A percentile compares a stretch with the other conserved stretches of the same genome.
These are phyloP conservation scores for Lepidocolaptes lacrymiger DNA, from an alignment of 2,797 vertebrate genomes.

Conservation along the genomic window DNA sequence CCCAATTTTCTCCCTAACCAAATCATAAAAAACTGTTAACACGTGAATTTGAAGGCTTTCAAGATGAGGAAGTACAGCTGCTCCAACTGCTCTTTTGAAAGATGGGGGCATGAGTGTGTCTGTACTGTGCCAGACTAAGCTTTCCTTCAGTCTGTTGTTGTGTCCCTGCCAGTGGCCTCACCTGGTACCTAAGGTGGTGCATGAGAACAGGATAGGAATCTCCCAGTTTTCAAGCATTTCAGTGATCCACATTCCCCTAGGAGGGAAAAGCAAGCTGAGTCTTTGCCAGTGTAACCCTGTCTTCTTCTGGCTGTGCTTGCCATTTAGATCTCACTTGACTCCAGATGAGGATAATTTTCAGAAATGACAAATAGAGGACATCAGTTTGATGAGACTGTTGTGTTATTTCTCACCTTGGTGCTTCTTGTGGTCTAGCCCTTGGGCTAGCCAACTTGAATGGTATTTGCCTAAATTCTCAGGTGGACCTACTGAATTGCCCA, in stretches of 20 bases:
- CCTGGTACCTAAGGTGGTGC: not conserved
- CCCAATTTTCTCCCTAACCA: not conserved
- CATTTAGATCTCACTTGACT: not conserved
- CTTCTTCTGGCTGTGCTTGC: not conserved
- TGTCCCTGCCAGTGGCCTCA: not conserved
- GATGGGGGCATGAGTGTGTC: not conserved
- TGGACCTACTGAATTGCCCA: not conserved
- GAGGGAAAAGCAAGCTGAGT: not conserved
- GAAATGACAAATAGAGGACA: not conserved
- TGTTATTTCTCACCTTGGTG: not conserved
- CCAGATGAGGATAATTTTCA: not conserved
- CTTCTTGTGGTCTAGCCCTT: not conserved
- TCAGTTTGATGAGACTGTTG: fast-evolving
- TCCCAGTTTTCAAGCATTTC: not conserved
- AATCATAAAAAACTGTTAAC: not conserved
- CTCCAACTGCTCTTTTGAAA: not conserved
- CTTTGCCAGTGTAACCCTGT: not conserved
- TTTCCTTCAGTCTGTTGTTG: not conserved
- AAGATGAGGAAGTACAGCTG: not conserved
- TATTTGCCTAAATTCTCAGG: not conserved
- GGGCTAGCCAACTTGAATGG: not conserved
- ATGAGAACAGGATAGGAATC: not conserved
- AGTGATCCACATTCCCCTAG: too few relatives aligned
- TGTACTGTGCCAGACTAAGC: not conserved
- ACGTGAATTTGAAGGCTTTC: not conserved